These are phyloP conservation scores for Eonycteris spelaea DNA, from an alignment of 2,113 vertebrate species.

Conservation along the genomic window DNA sequence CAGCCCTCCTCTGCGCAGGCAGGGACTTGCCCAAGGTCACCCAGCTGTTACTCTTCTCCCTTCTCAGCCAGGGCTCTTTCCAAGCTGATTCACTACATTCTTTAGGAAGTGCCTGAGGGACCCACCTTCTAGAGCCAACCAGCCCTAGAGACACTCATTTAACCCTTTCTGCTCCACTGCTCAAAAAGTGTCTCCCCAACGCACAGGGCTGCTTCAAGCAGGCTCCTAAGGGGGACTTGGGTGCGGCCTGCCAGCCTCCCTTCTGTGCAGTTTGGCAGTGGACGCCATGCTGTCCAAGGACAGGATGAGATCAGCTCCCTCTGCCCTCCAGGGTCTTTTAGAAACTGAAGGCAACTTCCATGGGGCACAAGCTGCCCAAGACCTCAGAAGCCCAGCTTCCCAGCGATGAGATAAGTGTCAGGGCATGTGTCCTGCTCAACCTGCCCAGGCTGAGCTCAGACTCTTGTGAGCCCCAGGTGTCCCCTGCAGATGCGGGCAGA, in stretches of 20 bases:
- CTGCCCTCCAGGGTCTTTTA: background rate
- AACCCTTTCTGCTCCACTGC: background rate
- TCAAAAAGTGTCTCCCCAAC: background rate
- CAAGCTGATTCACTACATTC: background rate
- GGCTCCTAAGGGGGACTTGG: background rate
- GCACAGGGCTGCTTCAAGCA: background rate
- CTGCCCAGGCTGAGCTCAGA: constrained; percentile 27
- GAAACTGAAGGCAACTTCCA: background rate
- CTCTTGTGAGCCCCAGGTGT: background rate
- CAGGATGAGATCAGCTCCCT: background rate
- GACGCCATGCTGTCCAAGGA: background rate
- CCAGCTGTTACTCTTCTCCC: background rate
- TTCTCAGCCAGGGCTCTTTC: background rate
- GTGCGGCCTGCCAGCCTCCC: background rate
- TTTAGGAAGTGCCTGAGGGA: background rate
- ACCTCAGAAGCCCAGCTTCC: background rate
- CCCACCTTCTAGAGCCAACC: background rate
- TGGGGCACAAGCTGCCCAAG: background rate
- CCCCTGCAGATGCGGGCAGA: background rate
- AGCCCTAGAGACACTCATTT: background rate
- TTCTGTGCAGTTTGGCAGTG: background rate
- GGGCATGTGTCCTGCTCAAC: background rate
- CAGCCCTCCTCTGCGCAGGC: background rate
- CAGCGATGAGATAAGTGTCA: background rate
- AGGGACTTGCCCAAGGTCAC: background rate